Conservation (phyloP, 2,888 invertebrate genomes). For the Catotricha subobsoleta region DNA sequence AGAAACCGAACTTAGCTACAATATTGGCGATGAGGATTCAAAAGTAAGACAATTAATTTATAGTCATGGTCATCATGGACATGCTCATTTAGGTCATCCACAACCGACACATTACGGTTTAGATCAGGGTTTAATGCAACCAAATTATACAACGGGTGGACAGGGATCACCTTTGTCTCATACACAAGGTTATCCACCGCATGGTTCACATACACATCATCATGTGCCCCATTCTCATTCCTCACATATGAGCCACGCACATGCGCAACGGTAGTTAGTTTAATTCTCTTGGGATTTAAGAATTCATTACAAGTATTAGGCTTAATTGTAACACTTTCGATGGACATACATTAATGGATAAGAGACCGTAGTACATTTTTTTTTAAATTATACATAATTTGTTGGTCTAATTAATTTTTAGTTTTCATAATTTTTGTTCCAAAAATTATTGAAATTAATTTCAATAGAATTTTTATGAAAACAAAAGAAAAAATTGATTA, state of each 20-base stretch:
- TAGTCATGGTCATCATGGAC: constrained; percentile 49
- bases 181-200: constrained; percentile 28
- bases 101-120: constrained; percentile 44
- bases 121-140: constrained; percentile 58
- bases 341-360: too few species aligned
- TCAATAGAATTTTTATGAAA: too few species aligned
- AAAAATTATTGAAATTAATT: too few species aligned
- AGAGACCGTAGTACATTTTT: too few species aligned
- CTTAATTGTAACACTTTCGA: too few species aligned
- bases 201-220: constrained; percentile 33
- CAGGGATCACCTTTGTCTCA: constrained; percentile 51
- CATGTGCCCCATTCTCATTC: constrained; percentile 53
- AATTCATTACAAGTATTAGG: too few species aligned
- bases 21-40: constrained; percentile 86
- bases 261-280: constrained; percentile 68
- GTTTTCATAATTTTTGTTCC: too few species aligned
- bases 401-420: too few species aligned
- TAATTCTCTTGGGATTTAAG: too few species aligned
- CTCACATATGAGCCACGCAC: constrained; percentile 47
- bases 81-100: constrained; percentile 47
- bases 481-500: too few species aligned
- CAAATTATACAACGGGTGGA: constrained; percentile 30
- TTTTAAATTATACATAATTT: too few species aligned
- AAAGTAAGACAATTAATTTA: constrained; percentile 96
- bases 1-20: constrained; percentile 95